phyloP scores from a whole-genome alignment of 53 echinoderm and acorn worm genomes.

The Patiria pectinifera region DNA sequence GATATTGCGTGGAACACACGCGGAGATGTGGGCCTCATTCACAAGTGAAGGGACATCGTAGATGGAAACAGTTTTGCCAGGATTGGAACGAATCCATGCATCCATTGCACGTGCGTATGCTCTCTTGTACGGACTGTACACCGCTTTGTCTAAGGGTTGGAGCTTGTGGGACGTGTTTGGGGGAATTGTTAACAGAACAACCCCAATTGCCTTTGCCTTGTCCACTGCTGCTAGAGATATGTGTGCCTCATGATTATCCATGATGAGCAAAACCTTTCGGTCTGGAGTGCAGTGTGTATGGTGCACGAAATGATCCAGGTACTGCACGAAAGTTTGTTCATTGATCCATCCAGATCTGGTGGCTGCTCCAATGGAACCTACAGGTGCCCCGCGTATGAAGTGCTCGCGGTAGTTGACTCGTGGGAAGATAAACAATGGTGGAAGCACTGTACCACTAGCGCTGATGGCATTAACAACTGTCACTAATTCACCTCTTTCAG shows the following conservation, averaged over 20 bases:
- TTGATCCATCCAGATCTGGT: constrained; percentile 77
- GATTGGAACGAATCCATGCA: constrained; percentile 69
- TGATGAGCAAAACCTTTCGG: constrained; percentile 67
- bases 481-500: constrained; percentile 71
- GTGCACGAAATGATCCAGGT: constrained; percentile 67
- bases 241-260: constrained; percentile 82
- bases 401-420: constrained; percentile 68
- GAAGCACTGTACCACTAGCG: constrained; percentile 64
- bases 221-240: constrained; percentile 59
- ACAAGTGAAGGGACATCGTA: constrained; percentile 72
- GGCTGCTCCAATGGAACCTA: constrained; percentile 63
- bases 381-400: constrained; percentile 63
- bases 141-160: constrained; percentile 54
- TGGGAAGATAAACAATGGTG: constrained; percentile 73
- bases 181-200: constrained; percentile 62
- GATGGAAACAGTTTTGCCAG: constrained; percentile 68
- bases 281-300: constrained; percentile 63
- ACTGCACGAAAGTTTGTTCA: constrained; percentile 61
- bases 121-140: constrained; percentile 61
- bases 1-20: neutral
- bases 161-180: constrained; percentile 72
- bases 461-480: constrained; percentile 65
- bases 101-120: constrained; percentile 57
- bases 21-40: constrained; percentile 38
- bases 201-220: constrained; percentile 36